Evolutionary conservation across 2,888 invertebrate genomes (phyloP).

Genomic region (Globia sparganii): DNA sequence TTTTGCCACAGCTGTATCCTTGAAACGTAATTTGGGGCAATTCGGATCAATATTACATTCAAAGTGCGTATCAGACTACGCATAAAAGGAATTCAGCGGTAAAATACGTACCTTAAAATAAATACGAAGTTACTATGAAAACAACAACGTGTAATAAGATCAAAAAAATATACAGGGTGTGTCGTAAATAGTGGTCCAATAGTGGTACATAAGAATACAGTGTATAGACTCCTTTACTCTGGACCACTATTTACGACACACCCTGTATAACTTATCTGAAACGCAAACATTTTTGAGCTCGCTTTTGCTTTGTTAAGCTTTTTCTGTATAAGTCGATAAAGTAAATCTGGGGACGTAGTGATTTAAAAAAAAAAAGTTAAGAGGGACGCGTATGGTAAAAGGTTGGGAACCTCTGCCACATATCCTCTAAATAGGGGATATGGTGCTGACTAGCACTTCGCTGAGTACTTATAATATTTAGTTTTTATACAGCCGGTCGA

Average conservation of each 20-base stretch:
- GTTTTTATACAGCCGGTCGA: neutral
- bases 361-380: neutral
- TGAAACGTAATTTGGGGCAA: slow-evolving; percentile 21
- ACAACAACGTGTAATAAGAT: neutral
- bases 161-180: too few relatives aligned
- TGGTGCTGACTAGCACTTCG: neutral
- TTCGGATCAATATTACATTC: slow-evolving; percentile 20
- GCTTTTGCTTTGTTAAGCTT: neutral
- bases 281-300: neutral
- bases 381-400: neutral
- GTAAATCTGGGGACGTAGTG: neutral
- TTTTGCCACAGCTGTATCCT: slow-evolving; percentile 20
- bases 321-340: neutral
- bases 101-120: neutral
- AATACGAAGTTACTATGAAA: neutral
- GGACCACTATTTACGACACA: too few relatives aligned
- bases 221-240: too few relatives aligned
- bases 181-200: too few relatives aligned
- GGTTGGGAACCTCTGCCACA: neutral
- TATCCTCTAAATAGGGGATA: neutral
- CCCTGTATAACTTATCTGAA: neutral
- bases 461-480: too few relatives aligned
- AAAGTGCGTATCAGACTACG: neutral
- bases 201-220: too few relatives aligned
- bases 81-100: neutral